A percentile compares a stretch with the other conserved stretches of the same genome.
These are phyloP conservation scores for Urosaurus nigricauda DNA, from an alignment of 2,797 vertebrate species.

Conservation along the genomic window DNA sequence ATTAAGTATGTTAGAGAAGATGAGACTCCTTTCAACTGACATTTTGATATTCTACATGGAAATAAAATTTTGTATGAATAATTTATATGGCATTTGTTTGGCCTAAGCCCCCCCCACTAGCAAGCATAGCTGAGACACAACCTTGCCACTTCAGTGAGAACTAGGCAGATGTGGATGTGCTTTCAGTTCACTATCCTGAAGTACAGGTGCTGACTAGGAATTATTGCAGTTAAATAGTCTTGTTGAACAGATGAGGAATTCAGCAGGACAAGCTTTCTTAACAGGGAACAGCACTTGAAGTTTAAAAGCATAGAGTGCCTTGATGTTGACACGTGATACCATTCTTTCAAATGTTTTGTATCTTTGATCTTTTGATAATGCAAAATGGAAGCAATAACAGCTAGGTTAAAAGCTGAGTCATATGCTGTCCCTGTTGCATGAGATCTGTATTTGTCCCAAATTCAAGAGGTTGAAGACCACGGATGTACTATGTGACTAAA, in stretches of 20 bases:
- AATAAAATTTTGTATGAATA: neutral
- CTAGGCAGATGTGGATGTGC: neutral
- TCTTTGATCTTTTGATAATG: conserved; percentile 1
- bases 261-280: neutral
- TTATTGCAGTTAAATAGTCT: neutral
- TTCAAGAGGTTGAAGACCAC: neutral
- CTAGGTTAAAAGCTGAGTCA: neutral
- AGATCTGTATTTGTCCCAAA: neutral
- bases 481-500: neutral
- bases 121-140: neutral
- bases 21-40: neutral
- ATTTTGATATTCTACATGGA: neutral
- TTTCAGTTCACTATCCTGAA: neutral
- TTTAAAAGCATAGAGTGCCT: neutral
- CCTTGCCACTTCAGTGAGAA: neutral
- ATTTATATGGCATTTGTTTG: neutral
- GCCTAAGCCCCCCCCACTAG: neutral
- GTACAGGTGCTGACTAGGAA: neutral
- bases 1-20: neutral
- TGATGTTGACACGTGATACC: conserved; percentile 6
- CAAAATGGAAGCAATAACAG: neutral
- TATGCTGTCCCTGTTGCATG: neutral
- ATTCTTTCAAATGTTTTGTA: neutral
- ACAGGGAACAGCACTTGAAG: neutral
- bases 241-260: neutral